Evolutionary conservation across 2,797 vertebrate genomes (phyloP).

Genomic region (Buphagus erythrorhynchus): DNA sequence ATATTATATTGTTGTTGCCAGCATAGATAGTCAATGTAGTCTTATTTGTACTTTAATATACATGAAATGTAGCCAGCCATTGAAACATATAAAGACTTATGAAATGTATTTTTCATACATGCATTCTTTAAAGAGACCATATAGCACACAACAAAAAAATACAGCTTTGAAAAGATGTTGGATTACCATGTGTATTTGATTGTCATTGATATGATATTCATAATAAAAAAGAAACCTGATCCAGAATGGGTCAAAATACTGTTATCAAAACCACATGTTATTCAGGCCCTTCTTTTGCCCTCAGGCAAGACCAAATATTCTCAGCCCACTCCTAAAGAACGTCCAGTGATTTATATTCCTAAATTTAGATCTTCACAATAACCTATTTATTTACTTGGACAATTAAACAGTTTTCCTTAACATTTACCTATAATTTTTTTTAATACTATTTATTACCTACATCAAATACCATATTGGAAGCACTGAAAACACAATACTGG

Average conservation of each 20-base stretch:
- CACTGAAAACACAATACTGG: not conserved
- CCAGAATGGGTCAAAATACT: not conserved
- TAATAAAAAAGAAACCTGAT: not conserved
- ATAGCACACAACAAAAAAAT: not conserved
- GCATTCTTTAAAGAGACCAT: not conserved
- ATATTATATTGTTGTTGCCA: not conserved
- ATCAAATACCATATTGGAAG: not conserved
- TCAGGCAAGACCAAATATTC: not conserved
- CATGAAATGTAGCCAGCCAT: not conserved
- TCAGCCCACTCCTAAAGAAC: not conserved
- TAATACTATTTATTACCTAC: not conserved
- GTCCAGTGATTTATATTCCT: not conserved
- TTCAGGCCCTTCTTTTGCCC: too few species aligned
- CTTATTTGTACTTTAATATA: not conserved
- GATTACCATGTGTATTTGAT: not conserved
- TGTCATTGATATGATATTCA: not conserved
- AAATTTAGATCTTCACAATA: not conserved
- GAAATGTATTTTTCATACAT: not conserved
- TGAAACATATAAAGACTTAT: not conserved
- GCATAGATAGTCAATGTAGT: not conserved
- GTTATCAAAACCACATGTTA: not conserved
- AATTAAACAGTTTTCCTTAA: not conserved
- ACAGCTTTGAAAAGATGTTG: not conserved
- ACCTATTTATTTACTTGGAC: not conserved
- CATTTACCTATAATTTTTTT: not conserved